phyloP scores from a whole-genome alignment of 2,797 vertebrate species.

The Fringilla coelebs region DNA sequence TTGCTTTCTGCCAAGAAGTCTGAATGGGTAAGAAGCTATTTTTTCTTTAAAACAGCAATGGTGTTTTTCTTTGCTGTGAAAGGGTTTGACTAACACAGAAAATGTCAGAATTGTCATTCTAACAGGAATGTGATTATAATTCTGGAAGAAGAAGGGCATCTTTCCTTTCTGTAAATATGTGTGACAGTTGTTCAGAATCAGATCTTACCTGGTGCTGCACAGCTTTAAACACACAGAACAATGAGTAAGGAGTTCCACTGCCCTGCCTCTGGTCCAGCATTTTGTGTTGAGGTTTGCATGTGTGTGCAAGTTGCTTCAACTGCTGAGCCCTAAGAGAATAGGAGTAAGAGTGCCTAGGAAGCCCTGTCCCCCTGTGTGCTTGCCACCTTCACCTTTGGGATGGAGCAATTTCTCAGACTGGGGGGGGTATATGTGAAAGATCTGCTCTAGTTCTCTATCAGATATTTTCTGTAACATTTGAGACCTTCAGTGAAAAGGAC shows the following conservation, averaged over 20 bases:
- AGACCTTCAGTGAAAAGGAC: neutral
- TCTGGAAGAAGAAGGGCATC: neutral
- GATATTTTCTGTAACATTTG: neutral
- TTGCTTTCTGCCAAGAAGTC: neutral
- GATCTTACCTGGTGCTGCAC: neutral
- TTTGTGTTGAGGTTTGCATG: fast-evolving
- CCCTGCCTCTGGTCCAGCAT: fast-evolving
- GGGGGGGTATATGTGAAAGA: neutral
- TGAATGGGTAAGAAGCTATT: neutral
- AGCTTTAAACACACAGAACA: fast-evolving
- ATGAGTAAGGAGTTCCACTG: neutral
- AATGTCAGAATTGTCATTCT: neutral
- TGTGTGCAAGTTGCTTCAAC: neutral
- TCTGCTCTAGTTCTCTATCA: neutral
- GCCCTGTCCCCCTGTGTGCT: neutral
- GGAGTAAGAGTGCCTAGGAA: neutral
- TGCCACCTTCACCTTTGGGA: neutral
- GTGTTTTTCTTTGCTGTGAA: neutral
- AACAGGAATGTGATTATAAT: neutral
- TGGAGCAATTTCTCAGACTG: neutral
- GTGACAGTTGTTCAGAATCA: neutral
- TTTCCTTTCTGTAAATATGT: neutral
- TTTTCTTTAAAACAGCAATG: neutral
- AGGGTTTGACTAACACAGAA: neutral
- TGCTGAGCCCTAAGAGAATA: neutral